Percentiles rank a stretch among this genome's conserved stretches.
phyloP scores from a whole-genome alignment of 2,113 vertebrate genomes.

The Brachypodius melanocephalos region DNA sequence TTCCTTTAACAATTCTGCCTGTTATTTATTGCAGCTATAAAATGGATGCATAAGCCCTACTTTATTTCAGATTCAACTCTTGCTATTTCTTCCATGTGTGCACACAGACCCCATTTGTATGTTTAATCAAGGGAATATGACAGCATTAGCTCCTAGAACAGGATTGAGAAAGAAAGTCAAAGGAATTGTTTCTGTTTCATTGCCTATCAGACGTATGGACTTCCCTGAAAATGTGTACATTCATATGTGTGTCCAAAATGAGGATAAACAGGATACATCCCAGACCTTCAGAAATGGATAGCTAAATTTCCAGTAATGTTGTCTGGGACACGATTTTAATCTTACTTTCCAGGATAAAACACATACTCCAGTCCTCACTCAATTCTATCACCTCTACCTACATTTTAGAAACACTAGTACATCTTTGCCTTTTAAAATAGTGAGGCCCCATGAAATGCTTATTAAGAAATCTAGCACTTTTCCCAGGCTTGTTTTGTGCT shows the following conservation, averaged over 20 bases:
- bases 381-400: not conserved
- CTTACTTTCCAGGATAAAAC: not conserved
- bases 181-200: not conserved
- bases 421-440: not conserved
- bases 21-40: slow-evolving; percentile 31
- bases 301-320: not conserved
- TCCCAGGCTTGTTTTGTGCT: not conserved
- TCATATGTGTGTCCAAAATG: not conserved
- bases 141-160: not conserved
- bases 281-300: not conserved
- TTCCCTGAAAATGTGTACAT: not conserved
- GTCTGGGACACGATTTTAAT: not conserved
- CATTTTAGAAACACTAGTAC: not conserved
- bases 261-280: not conserved
- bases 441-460: not conserved
- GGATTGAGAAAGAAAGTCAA: not conserved
- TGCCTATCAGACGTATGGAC: not conserved
- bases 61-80: slow-evolving; percentile 3
- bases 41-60: not conserved
- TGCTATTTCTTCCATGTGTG: not conserved
- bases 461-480: not conserved
- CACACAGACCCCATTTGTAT: not conserved
- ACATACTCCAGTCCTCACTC: not conserved
- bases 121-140: not conserved
- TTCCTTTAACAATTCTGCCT: not conserved